Evolutionary conservation across 2,888 invertebrate species (phyloP), one percentile per base, ranked within the genome.

Genomic region (Macrophya alboannulata): DNA sequence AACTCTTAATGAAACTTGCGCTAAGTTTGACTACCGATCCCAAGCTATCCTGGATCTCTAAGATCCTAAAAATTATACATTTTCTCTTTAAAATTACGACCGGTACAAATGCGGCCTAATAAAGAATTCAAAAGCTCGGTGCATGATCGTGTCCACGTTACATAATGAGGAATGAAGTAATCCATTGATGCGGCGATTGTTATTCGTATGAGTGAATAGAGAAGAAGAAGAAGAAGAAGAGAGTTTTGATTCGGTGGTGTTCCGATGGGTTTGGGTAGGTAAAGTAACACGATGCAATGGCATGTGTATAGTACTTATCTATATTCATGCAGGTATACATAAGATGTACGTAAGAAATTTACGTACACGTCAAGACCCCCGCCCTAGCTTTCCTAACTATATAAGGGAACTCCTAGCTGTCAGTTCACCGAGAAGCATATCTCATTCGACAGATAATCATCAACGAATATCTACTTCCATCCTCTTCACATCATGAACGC

Each of bases 321-420:
- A 83, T 83, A 68, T 83, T 59, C 65, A 45, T 62, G 83, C 48
- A 17, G 51, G 71, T 83, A 71, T 68, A 40, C 48, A 40, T 68
- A 37, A 68, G 25, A 68, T 68, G 43, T 83, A 37, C 68, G n/a
- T 81, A 55, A 77, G 55, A 55, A 77, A 77, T 77, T 51, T 40
- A 81, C 21, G 48, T 83, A 68, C 37, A 71, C 83, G 25, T 68
- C 15, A 25, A 10, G 40, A 15, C 37, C 83, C 83, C 83, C 83
- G 83, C 83, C 68, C 21, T 31, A 40, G 15, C 25, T 74, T 68
- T 48, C 68, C 37, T 25, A 31, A 68, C 31, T 83, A 83, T 83
- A 83, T 68, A 83, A 83, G 68, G 48, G 25, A 65, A 83, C 83
- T 68, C 68, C 48, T 68, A 48, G 45, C 83, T 45, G 83, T 83